Percentiles rank a stretch among this genome's conserved stretches.
These are phyloP conservation scores for Esox niger DNA, from an alignment of 2,113 vertebrate genomes.

Conservation along the genomic window DNA sequence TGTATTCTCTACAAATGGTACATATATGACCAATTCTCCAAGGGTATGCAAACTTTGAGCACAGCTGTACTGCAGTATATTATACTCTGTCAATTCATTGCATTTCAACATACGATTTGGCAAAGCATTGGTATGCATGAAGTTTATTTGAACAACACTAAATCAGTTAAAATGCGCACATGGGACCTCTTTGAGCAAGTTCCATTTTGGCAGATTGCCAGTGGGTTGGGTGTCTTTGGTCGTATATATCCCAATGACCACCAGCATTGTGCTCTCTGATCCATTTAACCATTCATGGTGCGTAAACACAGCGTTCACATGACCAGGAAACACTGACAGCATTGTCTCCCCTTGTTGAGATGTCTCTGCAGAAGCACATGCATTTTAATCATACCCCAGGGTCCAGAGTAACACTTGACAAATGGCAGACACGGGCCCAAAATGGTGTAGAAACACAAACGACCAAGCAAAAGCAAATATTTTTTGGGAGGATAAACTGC, in stretches of 20 bases:
- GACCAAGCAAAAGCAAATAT: slow-evolving; percentile 34
- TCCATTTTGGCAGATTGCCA: neutral
- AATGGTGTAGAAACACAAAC: neutral
- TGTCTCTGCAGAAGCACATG: neutral
- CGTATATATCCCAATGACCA: neutral
- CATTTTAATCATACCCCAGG: neutral
- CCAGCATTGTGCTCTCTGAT: neutral
- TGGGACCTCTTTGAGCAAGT: neutral
- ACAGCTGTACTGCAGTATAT: no score
- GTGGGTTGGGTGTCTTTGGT: no score
- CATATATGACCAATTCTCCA: no score
- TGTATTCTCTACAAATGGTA: no score
- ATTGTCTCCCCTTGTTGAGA: neutral
- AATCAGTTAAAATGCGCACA: no score
- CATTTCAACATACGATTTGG: no score
- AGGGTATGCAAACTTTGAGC: no score
- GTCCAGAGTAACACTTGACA: neutral
- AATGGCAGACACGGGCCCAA: no score
- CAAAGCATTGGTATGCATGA: no score
- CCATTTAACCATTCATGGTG: neutral
- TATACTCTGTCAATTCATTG: no score
- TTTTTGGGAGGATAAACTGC: slow-evolving; percentile 44
- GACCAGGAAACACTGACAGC: slow-evolving; percentile 5
- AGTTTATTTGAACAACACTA: neutral
- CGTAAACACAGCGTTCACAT: slow-evolving; percentile 4